Evolutionary conservation across 2,888 invertebrate genomes (phyloP).

Genomic region (Neocrepidodera transversa): DNA sequence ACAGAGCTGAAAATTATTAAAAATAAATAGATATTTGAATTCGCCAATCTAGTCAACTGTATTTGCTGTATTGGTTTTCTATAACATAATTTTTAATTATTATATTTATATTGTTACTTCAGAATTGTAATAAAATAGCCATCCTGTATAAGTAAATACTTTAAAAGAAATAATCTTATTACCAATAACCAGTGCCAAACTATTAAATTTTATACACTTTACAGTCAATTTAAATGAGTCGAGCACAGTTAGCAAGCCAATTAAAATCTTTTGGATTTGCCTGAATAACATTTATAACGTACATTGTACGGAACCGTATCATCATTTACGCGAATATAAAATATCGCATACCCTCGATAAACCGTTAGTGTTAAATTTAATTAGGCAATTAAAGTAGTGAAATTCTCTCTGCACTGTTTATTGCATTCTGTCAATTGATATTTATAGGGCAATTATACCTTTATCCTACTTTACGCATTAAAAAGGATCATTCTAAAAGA

Average conservation of each 20-base stretch:
- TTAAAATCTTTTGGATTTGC: constrained; percentile 12
- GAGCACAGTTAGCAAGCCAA: not conserved
- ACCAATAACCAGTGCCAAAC: too few relatives aligned
- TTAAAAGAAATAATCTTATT: too few relatives aligned
- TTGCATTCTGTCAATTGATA: constrained; percentile 8
- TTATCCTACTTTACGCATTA: constrained; percentile 4
- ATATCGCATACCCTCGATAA: constrained; percentile 8
- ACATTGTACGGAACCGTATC: constrained; percentile 8
- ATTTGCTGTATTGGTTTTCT: too few relatives aligned
- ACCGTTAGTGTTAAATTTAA: constrained; percentile 20
- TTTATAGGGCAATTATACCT: constrained; percentile 14
- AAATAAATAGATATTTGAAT: too few relatives aligned
- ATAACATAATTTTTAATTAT: too few relatives aligned
- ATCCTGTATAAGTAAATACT: too few relatives aligned
- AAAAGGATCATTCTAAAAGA: not conserved
- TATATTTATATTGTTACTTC: too few relatives aligned
- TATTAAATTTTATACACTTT: not conserved
- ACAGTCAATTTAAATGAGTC: not conserved
- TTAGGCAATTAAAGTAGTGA: constrained; percentile 22
- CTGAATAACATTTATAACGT: not conserved
- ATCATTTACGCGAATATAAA: constrained; percentile 14
- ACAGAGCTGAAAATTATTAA: too few relatives aligned
- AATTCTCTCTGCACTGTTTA: constrained; percentile 4
- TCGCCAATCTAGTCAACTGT: too few relatives aligned
- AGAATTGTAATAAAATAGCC: too few relatives aligned